Evolutionary conservation across 1,140 invertebrate species (phyloP).

Genomic region (Acromyrmex charruanus): DNA sequence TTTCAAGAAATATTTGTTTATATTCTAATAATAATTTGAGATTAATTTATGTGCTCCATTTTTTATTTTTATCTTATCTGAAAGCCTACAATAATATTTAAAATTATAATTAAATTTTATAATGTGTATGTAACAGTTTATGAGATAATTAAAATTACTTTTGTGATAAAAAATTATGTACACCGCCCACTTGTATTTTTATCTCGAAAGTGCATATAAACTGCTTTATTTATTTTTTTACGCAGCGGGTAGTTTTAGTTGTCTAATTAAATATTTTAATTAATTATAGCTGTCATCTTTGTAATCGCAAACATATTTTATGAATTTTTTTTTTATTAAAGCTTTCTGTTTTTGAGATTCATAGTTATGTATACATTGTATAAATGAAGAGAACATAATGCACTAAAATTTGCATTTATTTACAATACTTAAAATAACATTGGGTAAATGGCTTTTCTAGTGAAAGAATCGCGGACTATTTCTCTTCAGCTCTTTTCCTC

Average conservation of each 20-base stretch:
- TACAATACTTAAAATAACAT: conserved; percentile 41
- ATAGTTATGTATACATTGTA: neutral
- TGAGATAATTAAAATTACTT: neutral
- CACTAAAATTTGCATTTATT: conserved; percentile 16
- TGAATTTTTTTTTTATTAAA: neutral
- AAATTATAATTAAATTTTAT: conserved; percentile 24
- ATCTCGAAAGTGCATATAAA: neutral
- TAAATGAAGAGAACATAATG: neutral
- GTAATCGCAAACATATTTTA: conserved; percentile 5
- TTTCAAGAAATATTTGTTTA: neutral
- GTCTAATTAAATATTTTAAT: neutral
- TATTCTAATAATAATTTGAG: neutral
- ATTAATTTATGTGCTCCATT: neutral
- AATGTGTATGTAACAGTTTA: neutral
- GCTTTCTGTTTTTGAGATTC: neutral
- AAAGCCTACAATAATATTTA: neutral
- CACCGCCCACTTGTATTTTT: neutral
- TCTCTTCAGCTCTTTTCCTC: conserved; percentile 36
- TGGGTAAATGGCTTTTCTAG: neutral
- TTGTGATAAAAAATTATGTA: neutral
- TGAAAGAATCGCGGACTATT: conserved; percentile 28
- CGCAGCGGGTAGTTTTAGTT: neutral
- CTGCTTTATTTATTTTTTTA: neutral
- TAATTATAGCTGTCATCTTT: neutral
- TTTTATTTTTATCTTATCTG: neutral